Evolutionary conservation across 2,113 vertebrate species (phyloP), one percentile per base, ranked within the genome.

Genomic region (Uropsilus gracilis): DNA sequence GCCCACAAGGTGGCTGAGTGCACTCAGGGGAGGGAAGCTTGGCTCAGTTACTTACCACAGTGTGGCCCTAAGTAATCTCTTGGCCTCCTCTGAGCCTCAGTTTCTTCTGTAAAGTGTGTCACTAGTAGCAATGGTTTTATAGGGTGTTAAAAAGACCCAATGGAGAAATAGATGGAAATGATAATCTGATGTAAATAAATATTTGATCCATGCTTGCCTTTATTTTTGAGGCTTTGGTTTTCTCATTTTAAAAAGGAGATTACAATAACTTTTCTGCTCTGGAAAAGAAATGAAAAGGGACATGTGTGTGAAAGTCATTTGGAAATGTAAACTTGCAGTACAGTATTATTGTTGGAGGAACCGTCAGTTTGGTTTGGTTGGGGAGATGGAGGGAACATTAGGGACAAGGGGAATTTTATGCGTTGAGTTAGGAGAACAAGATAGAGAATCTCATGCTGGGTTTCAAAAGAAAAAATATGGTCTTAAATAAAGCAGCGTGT

Each of bases 401-500:
- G 57, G 81, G 55, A 81, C 18, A 6, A 17, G 64, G 71, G 42
- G 66, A 61, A 72, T 95, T 96, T 93, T 85, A 91, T 90, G 88
- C 34, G 48, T 85, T 87, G 73, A 81, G 84, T 93, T 95, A 87
- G 77, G 59, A 94, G 92, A 95, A 78, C 3, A 63, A 94, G 89
- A 81, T 78, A 81, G 80, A 93, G 83, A 71, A 76, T 78, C 90
- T 26, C 76, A 85, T 42, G 48, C 77, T 75, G 53, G 71, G 55
- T 91, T 95, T 91, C 17, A 72, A 85, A 89, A 61, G 20, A 9
- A 44, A 80, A 61, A 37, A 72, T 69, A 44, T 14, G 39, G 18
- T 57, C 61, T 94, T 87, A 96, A 96, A 93, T 89, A 96, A 85
- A 94, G 24, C 66, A 81, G 59, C 34, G 10, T 87, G 91, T 95